Conservation (phyloP, 2,888 invertebrate species). For the Polydrusus pterygomalis region DNA sequence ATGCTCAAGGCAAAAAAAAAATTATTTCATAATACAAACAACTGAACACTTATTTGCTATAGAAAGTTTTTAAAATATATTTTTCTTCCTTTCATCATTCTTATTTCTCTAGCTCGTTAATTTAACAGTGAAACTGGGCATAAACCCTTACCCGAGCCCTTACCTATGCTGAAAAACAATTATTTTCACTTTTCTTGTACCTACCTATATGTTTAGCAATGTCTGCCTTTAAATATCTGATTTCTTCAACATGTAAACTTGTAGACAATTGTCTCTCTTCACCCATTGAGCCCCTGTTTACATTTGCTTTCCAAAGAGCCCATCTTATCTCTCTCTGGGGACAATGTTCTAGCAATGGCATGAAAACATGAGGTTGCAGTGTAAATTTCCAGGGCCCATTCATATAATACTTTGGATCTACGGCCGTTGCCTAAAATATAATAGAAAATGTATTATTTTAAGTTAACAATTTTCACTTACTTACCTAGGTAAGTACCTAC, state of each 20-base stretch:
- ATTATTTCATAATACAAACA: too few relatives aligned
- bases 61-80: too few relatives aligned
- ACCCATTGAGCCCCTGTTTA: slow-evolving; percentile 80
- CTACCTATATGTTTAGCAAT: slow-evolving; percentile 80
- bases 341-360: slow-evolving; percentile 89
- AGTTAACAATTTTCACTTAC: too few relatives aligned
- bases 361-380: slow-evolving; percentile 82
- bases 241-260: slow-evolving; percentile 85
- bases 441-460: too few relatives aligned
- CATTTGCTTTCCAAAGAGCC: slow-evolving; percentile 90
- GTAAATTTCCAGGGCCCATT: slow-evolving; percentile 91
- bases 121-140: too few relatives aligned
- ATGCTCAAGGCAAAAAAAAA: too few relatives aligned
- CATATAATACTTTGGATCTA: slow-evolving; percentile 75
- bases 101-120: too few relatives aligned
- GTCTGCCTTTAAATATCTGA: slow-evolving; percentile 80
- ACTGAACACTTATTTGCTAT: too few relatives aligned
- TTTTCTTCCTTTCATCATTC: too few relatives aligned
- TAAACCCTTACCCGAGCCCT: too few relatives aligned
- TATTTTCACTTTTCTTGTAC: background rate
- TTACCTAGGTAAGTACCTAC: too few relatives aligned
- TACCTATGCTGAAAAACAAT: too few relatives aligned
- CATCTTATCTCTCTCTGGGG: slow-evolving; percentile 85
- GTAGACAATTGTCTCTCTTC: slow-evolving; percentile 80
- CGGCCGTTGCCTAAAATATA: slow-evolving; percentile 74